A percentile compares a stretch with the other conserved stretches of the same genome.
phyloP scores from a whole-genome alignment of 1,140 invertebrate species.

The Drosophila ironensis region DNA sequence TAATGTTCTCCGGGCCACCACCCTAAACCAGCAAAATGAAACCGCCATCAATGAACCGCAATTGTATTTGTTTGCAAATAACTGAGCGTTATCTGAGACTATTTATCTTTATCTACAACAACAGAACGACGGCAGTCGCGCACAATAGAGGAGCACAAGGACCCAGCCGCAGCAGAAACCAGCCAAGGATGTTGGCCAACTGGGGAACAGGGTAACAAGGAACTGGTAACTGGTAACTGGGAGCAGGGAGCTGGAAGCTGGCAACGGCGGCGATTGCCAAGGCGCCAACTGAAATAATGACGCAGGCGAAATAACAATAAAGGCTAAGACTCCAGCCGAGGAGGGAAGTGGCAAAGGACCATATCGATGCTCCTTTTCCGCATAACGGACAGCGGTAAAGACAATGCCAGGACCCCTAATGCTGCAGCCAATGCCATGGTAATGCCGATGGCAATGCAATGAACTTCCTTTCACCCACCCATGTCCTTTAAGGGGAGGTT shows the following conservation, averaged over 20 bases:
- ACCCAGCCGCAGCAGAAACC: slow-evolving; percentile 43
- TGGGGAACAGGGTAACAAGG: background rate
- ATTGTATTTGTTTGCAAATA: slow-evolving; percentile 81
- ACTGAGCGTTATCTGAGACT: slow-evolving; percentile 77
- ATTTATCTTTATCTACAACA: slow-evolving; percentile 79
- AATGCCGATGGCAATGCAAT: slow-evolving; percentile 35
- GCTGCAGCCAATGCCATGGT: slow-evolving; percentile 20
- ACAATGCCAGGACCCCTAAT: slow-evolving; percentile 34
- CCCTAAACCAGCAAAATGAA: slow-evolving; percentile 51
- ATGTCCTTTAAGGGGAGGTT: slow-evolving; percentile 2
- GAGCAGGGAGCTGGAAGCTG: slow-evolving; percentile 4
- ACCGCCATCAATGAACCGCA: slow-evolving; percentile 79
- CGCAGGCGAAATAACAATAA: slow-evolving; percentile 77
- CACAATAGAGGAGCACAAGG: slow-evolving; percentile 66
- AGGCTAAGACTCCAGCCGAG: slow-evolving; percentile 33
- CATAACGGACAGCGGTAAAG: slow-evolving; percentile 25
- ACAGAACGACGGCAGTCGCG: slow-evolving; percentile 32
- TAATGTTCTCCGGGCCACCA: too few relatives aligned
- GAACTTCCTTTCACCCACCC: background rate
- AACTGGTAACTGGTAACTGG: slow-evolving; percentile 8
- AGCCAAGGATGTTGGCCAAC: slow-evolving; percentile 3
- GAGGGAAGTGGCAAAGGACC: slow-evolving; percentile 7
- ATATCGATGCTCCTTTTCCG: slow-evolving; percentile 26
- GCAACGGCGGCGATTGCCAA: slow-evolving; percentile 42
- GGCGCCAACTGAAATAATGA: slow-evolving; percentile 78